Base-by-base conservation (phyloP, 1,140 invertebrate genomes). In the Himalopsyche phryganea region DNA sequence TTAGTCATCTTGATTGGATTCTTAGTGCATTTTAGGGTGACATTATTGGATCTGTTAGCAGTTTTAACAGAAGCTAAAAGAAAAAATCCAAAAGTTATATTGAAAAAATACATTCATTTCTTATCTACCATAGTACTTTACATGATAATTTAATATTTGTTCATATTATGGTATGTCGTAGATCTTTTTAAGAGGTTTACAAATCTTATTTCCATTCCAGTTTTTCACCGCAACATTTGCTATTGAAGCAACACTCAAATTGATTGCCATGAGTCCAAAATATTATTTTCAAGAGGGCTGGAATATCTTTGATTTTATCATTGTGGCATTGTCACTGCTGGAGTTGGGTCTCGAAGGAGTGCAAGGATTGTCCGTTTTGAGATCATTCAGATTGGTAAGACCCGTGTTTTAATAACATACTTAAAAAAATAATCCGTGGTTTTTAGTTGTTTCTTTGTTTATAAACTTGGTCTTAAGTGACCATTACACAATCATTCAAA, bases 221-320 rank as follows among this genome's bases (percentile, higher is more conserved):
- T 96, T 98, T 78, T 98, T 98, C 79, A 98, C 95, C 44, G 93
- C 92, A 35, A 98, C 96, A 49, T 98, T 98, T 75, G 94, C 89
- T 56, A 92, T 96, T 68, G 96, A 98, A 85, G 94, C 93, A n/a
- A 87, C 86, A 20, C 78, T 96, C 74, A 99, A 99, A 75, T 81
- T 99, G 58, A 87, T 96, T 68, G 96, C 96, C 3, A 93, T 98
- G 87, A 96, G 93, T 77, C 94, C 95, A 49, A 92, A 96, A 69
- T 93, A 83, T 78, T 99, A 99, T 78, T 97, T 99, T 81, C 92
- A 96, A 85, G 95, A 97, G 76, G 93, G 94, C 51, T 98, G 95
- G 95, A 99, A 98, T 74, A 94, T 96, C 66, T 99, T 99, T 78
- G 96, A 99, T 81, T 96, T 97, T 73, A 91, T 98, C 67, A 98